Base-by-base conservation (phyloP, 2,888 invertebrate genomes). In the Tortricodes alternella region DNA sequence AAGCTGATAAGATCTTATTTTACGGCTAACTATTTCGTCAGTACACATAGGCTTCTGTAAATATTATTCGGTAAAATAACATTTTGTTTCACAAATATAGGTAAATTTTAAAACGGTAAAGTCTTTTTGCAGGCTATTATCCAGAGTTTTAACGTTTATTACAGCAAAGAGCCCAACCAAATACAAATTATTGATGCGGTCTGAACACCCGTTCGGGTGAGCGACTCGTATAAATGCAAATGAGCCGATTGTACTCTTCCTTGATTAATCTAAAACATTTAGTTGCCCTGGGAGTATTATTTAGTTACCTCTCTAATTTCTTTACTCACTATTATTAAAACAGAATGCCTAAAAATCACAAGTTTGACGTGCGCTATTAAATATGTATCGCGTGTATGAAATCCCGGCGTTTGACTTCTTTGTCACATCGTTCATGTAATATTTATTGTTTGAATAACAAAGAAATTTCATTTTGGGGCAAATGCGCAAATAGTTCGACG, bases 401-500 rank as follows among this genome's bases (percentile, higher is more conserved):
- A 62, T 63, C 63, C 61, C 71, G 70, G 74, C 77, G 74, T 80
- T 80, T 76, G 75, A 75, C 72, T 78, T 80, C 81, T 85, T 85
- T 83, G 83, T 83, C 80, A 78, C 80, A 74, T 79, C 78, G 75
- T 80, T 85, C 80, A 79, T 84, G 74, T 76, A 86, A 85, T 85
- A 89, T 86, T 85, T 84, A 88, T 85, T 77, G 81, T 80, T 76
- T 74, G 67, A 74, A 78, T 78, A 76, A 85, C 83, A 88, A 86
- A 85, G 83, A 86, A 86, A 86, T 85, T 85, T 84, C 79, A 85
- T 88, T 83, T 85, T 82, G 76, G 85, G 80, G 76, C 77, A 83
- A 86, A 86, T 74, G 81, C 78, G 80, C 85, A 85, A 87, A 86
- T 85, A 88, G 85, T 89, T 88, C 83, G 87, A 87, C 80, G 82